A percentile compares a stretch with the other conserved stretches of the same genome.
Conservation (phyloP, 2,113 vertebrate genomes). For the Myodes glareolus region DNA sequence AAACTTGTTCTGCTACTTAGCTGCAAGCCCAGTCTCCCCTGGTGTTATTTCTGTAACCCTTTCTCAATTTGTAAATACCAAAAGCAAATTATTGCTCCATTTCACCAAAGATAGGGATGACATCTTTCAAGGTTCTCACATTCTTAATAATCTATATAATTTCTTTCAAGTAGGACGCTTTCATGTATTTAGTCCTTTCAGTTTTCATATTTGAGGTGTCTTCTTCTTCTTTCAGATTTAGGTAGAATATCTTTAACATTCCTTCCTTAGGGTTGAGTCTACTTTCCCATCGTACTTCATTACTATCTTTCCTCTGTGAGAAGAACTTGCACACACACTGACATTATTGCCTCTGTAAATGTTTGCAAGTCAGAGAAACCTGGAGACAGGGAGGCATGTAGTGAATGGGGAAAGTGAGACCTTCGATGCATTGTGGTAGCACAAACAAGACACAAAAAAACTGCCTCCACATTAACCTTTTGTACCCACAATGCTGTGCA, state of each 20-base stretch:
- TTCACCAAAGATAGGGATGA: background rate
- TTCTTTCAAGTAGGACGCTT: background rate
- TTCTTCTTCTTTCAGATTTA: background rate
- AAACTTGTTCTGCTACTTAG: background rate
- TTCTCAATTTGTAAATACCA: background rate
- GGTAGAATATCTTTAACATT: background rate
- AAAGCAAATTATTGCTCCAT: background rate
- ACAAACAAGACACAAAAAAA: background rate
- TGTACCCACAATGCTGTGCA: background rate
- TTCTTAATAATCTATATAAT: background rate
- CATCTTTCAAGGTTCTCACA: background rate
- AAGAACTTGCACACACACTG: background rate
- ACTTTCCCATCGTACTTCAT: background rate
- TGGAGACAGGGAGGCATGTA: background rate
- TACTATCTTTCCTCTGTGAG: background rate
- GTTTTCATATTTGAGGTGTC: constrained; percentile 14
- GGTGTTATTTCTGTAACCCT: background rate
- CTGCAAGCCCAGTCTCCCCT: background rate
- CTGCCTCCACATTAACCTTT: background rate
- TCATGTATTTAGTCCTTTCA: background rate
- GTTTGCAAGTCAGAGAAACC: background rate
- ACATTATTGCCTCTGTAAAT: background rate
- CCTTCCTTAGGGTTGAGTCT: background rate
- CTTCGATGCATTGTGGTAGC: background rate
- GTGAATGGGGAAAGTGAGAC: background rate